Evolutionary conservation across 2,888 invertebrate genomes (phyloP).

Genomic region (Drosophila formosana): DNA sequence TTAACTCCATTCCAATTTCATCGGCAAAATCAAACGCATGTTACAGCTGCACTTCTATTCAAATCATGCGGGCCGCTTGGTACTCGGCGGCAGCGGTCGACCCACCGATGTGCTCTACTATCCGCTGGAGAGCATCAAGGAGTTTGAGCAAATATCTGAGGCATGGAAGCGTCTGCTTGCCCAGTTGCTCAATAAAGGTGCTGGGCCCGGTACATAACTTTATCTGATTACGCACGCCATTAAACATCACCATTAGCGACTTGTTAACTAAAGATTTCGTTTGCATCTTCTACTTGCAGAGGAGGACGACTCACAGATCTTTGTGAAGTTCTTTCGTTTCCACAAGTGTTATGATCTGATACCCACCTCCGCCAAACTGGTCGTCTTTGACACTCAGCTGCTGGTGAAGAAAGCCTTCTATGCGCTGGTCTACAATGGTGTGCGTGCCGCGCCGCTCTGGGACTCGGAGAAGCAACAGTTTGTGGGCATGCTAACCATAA

Average conservation of each 20-base stretch:
- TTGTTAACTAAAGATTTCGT: not conserved
- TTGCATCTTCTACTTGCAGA: constrained; percentile 87
- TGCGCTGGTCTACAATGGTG: constrained; percentile 99
- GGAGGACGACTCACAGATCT: constrained; percentile 98
- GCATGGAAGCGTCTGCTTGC: constrained; percentile 92
- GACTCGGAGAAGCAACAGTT: constrained; percentile 96
- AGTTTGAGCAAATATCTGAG: constrained; percentile 92
- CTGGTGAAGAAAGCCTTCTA: constrained; percentile 99
- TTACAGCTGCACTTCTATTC: constrained; percentile 94
- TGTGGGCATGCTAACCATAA: constrained; percentile 99
- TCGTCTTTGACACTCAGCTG: constrained; percentile 99
- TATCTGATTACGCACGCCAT: not conserved
- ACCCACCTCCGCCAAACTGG: constrained; percentile 99
- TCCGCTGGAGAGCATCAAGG: constrained; percentile 93
- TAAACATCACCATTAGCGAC: no score
- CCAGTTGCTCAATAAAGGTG: constrained; percentile 89
- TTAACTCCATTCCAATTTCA: not conserved
- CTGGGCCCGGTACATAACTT: constrained; percentile 26
- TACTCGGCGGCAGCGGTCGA: constrained; percentile 85
- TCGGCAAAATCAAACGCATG: constrained; percentile 86
- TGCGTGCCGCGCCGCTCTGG: constrained; percentile 99
- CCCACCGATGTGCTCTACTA: constrained; percentile 86
- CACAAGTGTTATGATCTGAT: constrained; percentile 99
- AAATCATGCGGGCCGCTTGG: constrained; percentile 90
- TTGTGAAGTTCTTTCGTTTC: constrained; percentile 99